Base-by-base conservation (phyloP, 2,888 invertebrate genomes). In the Perdita meconis region DNA sequence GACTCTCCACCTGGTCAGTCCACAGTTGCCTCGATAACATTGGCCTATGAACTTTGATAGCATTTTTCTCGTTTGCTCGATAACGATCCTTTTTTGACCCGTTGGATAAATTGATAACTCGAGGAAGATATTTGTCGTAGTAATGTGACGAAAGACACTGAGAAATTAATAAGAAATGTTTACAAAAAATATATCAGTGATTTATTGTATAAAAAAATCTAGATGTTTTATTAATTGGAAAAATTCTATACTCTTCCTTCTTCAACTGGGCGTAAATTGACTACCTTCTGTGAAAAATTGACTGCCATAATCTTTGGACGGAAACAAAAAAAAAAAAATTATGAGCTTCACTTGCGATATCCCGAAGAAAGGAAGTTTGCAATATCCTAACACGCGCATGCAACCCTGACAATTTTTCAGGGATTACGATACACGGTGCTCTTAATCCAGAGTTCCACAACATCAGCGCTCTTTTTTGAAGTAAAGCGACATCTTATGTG, bases 51-150 rank as follows among this genome's bases (percentile, higher is more conserved):
- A 74, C 56, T 19, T 60, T 44, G 70, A 50, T 60, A 69, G 50
- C 26, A 16, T 38, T 67, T 67, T 59, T 67, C 57, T 57, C 47
- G 19, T 63, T 57, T 63, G 63, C 24, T 59, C 63, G 67, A 77
- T 75, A 75, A 64, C 67, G 51, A 67, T 75, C 74, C n/a, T 67
- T 47, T 38, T 40, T 59, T 63, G 50, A 38, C 40, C 47, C 56
- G 55, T 56, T 51, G 56, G 55, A 65, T 60, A 65, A 53, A 57
- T 55, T 64, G 73, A 75, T 65, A 53, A 60, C 38, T 59, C n/a
- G 36, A 19, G 47, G n/a, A n/a, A n/a, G 22, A 40, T 42, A 42
- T 42, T 42, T 16, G 6, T n/a, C n/a, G n/a, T n/a, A n/a, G n/a
- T n/a, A n/a, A n/a, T n/a, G n/a, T n/a, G n/a, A n/a, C n/a, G n/a